A percentile compares a stretch with the other conserved stretches of the same genome.
phyloP scores from a whole-genome alignment of 2,113 vertebrate genomes.

The Calyptomena viridis region DNA sequence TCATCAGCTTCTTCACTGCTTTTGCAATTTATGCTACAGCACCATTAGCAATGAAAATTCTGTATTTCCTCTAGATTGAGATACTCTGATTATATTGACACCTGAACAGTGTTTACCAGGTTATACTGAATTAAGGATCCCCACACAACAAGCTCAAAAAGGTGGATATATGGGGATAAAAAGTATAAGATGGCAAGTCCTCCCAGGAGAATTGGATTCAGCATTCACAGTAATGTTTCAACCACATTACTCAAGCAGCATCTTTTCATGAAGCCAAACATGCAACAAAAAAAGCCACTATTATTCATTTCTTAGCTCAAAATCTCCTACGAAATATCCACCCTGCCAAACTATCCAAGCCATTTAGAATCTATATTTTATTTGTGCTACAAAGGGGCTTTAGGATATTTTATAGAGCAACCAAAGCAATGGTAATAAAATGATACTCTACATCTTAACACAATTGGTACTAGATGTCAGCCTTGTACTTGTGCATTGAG shows the following conservation, averaged over 20 bases:
- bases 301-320: background rate
- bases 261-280: background rate
- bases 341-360: background rate
- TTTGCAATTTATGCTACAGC: background rate
- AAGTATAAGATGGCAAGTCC: background rate
- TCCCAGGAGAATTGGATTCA: background rate
- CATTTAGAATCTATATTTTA: too few species aligned
- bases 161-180: background rate
- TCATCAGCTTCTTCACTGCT: background rate
- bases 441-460: too few species aligned
- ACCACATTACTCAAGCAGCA: background rate
- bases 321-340: background rate
- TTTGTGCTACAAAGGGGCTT: too few species aligned
- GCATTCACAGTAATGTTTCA: background rate
- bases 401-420: too few species aligned
- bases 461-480: too few species aligned
- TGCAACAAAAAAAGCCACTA: background rate
- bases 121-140: background rate
- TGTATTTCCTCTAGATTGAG: background rate
- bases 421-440: too few species aligned
- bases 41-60: background rate
- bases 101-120: background rate
- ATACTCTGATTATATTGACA: background rate
- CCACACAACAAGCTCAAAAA: background rate
- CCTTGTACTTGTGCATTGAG: too few species aligned